Percentiles rank a stretch among this genome's conserved stretches.
phyloP scores from a whole-genome alignment of 2,113 vertebrate species.

The Solenodon paradoxus region DNA sequence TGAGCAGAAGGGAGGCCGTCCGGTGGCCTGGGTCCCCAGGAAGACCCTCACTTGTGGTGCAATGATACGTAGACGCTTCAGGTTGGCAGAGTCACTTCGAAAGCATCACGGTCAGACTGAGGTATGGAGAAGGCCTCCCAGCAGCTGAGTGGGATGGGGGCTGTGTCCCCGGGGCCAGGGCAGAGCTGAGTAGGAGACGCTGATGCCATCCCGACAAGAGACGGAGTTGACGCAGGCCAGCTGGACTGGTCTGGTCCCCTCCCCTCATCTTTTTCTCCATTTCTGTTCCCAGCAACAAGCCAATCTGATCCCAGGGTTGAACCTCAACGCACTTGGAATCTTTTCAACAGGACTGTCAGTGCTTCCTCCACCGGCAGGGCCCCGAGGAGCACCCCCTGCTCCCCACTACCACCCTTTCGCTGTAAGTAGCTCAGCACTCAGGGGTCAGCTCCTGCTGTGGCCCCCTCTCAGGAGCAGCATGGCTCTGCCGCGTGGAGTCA shows the following conservation, averaged over 20 bases:
- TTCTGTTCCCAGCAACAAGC: slow-evolving; percentile 90
- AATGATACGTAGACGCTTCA: background rate
- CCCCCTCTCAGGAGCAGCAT: background rate
- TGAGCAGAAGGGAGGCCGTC: background rate
- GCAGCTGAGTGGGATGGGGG: background rate
- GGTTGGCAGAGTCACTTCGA: too few species aligned
- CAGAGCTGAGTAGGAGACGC: background rate
- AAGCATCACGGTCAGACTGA: background rate
- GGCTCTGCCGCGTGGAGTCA: background rate
- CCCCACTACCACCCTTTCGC: slow-evolving; percentile 90
- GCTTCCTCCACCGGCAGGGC: slow-evolving; percentile 86
- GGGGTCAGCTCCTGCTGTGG: background rate
- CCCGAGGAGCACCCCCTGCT: slow-evolving; percentile 83
- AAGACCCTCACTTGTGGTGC: background rate
- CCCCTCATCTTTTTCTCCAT: background rate
- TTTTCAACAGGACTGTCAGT: slow-evolving; percentile 93
- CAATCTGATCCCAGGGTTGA: slow-evolving; percentile 95
- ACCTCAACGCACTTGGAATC: slow-evolving; percentile 94
- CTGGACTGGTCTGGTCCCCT: background rate
- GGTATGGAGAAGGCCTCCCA: background rate
- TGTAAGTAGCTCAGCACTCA: slow-evolving; percentile 83
- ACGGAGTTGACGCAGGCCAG: background rate
- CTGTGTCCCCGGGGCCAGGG: background rate
- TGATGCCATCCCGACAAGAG: background rate
- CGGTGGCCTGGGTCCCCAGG: background rate